These are phyloP conservation scores for Macaria liturata DNA, from an alignment of 2,888 invertebrate genomes.

Conservation along the genomic window DNA sequence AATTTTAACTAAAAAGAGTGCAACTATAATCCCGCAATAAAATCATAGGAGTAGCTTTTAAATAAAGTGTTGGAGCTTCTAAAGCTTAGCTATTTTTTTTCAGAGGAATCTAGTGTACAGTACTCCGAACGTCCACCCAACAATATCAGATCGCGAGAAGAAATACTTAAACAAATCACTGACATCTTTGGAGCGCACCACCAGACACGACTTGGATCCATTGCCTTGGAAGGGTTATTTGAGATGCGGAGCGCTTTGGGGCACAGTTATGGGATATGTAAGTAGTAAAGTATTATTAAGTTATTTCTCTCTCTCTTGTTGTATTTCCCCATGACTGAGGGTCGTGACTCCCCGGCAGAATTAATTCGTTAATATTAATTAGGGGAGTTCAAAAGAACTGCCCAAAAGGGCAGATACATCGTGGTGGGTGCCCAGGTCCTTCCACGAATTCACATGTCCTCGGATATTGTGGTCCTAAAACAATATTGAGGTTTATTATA, in stretches of 20 bases:
- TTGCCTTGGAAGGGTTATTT: slow-evolving; percentile 23
- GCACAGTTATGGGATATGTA: slow-evolving; percentile 23
- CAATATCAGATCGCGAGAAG: slow-evolving; percentile 18
- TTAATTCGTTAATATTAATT: too few species aligned
- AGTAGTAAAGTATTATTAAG: slow-evolving; percentile 12
- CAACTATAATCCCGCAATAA: too few species aligned
- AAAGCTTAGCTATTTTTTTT: not conserved
- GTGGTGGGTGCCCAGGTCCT: too few species aligned
- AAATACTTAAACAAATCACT: slow-evolving; percentile 14
- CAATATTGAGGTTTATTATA: too few species aligned
- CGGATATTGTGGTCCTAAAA: too few species aligned
- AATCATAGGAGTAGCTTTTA: not conserved
- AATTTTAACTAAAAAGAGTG: too few species aligned
- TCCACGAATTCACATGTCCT: too few species aligned
- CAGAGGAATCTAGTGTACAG: slow-evolving; percentile 15
- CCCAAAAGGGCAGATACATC: too few species aligned
- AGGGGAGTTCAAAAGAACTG: too few species aligned
- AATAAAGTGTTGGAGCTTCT: not conserved
- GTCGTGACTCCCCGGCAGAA: too few species aligned
- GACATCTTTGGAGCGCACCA: slow-evolving; percentile 15
- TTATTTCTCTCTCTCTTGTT: too few species aligned
- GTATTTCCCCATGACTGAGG: too few species aligned
- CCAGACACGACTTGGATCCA: slow-evolving; percentile 25
- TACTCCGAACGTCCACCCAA: slow-evolving; percentile 23
- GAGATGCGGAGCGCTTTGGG: slow-evolving; percentile 18